A percentile compares a stretch with the other conserved stretches of the same genome.
phyloP scores from a whole-genome alignment of 2,113 vertebrate species.

The Carassius gibelio region DNA sequence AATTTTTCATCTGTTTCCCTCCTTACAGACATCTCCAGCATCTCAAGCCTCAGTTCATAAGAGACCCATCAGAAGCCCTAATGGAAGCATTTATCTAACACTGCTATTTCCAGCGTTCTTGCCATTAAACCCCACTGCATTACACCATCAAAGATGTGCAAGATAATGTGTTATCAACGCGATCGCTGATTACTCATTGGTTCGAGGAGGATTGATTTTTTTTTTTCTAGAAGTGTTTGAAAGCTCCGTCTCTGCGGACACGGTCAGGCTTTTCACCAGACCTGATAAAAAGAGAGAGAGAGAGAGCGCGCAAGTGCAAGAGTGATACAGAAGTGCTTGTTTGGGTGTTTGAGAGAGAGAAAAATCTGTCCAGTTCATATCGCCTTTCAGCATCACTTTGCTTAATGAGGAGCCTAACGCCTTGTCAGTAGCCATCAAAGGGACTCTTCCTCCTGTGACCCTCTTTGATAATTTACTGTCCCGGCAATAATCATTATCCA shows the following conservation, averaged over 20 bases:
- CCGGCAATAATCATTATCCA: conserved; percentile 55
- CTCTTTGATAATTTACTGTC: conserved; percentile 44
- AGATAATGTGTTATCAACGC: conserved; percentile 56
- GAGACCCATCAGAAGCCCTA: conserved; percentile 26
- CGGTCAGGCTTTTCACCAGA: conserved; percentile 19
- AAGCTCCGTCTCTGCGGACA: conserved; percentile 40
- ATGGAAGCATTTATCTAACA: conserved; percentile 43
- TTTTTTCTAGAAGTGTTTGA: conserved; percentile 18
- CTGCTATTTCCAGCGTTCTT: conserved; percentile 12
- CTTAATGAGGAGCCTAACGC: conserved; percentile 34
- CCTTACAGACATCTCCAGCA: conserved; percentile 1
- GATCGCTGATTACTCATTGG: conserved; percentile 50
- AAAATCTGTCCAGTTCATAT: conserved; percentile 18
- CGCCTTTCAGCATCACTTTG: conserved; percentile 28
- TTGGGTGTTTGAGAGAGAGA: background rate
- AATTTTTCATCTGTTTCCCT: background rate
- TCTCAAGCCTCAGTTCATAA: conserved; percentile 32
- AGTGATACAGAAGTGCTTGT: background rate
- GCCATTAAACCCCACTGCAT: conserved; percentile 52
- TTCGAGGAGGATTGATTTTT: conserved; percentile 42
- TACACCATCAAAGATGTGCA: conserved; percentile 49
- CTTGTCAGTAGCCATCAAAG: conserved; percentile 35
- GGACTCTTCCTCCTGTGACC: conserved; percentile 11
- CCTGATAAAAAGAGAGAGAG: background rate
- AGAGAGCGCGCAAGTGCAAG: background rate